A percentile compares a stretch with the other conserved stretches of the same genome.
These are phyloP conservation scores for Hippocampus guttulatus DNA, from an alignment of 2,113 vertebrate species.

Conservation along the genomic window DNA sequence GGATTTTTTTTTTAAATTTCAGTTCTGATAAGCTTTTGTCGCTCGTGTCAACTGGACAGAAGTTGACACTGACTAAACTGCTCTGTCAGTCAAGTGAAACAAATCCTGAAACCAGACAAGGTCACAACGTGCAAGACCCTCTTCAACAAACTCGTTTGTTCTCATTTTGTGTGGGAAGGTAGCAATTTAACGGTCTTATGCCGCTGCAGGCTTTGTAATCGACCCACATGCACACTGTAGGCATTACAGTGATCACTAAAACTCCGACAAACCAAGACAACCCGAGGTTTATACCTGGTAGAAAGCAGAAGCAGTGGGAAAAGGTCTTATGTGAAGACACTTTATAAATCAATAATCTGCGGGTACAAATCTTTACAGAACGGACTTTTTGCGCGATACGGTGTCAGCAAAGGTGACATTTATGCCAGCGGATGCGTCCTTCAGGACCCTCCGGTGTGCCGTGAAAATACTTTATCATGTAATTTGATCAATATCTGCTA, in stretches of 20 bases:
- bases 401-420: constrained; percentile 12
- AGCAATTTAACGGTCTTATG: no score
- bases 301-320: constrained; percentile 2
- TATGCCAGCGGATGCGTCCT: constrained; percentile 14
- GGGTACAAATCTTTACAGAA: constrained; percentile 21
- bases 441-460: constrained; percentile 11
- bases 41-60: no score
- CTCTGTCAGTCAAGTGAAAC: no score
- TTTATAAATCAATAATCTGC: constrained; percentile 22
- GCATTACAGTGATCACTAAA: background rate
- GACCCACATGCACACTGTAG: no score
- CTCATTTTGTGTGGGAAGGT: no score
- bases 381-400: constrained; percentile 9
- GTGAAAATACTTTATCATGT: constrained; percentile 32
- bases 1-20: no score
- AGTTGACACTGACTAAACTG: no score
- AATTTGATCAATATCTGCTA: constrained; percentile 28
- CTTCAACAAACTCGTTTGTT: no score
- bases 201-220: no score
- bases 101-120: no score
- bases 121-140: no score
- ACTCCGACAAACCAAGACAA: background rate
- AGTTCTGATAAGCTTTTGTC: no score
- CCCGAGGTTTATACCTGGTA: constrained; percentile 13
- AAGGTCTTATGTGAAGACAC: background rate